Conservation (phyloP, 2,113 vertebrate species). For the Paratilapia polleni region DNA sequence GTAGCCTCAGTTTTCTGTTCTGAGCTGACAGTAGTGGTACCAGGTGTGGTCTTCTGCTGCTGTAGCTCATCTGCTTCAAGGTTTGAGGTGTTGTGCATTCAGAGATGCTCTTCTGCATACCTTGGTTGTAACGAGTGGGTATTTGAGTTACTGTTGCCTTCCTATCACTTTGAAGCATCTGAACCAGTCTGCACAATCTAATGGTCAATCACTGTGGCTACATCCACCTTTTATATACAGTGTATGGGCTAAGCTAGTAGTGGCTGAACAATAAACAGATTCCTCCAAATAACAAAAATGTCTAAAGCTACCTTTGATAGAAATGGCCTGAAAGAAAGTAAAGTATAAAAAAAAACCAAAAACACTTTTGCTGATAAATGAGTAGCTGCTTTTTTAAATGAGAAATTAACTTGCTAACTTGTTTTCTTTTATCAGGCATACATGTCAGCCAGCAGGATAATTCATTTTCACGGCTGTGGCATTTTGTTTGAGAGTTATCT, state of each 20-base stretch:
- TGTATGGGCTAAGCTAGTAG: background rate
- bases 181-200: no score
- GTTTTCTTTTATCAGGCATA: background rate
- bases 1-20: no score
- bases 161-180: no score
- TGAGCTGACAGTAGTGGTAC: no score
- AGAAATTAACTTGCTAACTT: background rate
- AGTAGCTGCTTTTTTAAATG: background rate
- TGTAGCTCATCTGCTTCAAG: no score
- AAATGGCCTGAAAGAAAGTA: background rate
- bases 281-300: background rate
- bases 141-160: no score
- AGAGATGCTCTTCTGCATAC: no score
- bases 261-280: background rate
- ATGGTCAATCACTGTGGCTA: no score
- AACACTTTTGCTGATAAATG: background rate
- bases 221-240: background rate
- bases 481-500: constrained; percentile 2
- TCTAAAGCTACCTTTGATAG: background rate
- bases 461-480: background rate
- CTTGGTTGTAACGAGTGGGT: no score
- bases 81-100: no score
- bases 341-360: background rate
- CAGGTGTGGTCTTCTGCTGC: no score
- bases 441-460: background rate